Evolutionary conservation across 2,797 vertebrate species (phyloP), one percentile per base, ranked within the genome.

Genomic region (Anniella stebbinsi): DNA sequence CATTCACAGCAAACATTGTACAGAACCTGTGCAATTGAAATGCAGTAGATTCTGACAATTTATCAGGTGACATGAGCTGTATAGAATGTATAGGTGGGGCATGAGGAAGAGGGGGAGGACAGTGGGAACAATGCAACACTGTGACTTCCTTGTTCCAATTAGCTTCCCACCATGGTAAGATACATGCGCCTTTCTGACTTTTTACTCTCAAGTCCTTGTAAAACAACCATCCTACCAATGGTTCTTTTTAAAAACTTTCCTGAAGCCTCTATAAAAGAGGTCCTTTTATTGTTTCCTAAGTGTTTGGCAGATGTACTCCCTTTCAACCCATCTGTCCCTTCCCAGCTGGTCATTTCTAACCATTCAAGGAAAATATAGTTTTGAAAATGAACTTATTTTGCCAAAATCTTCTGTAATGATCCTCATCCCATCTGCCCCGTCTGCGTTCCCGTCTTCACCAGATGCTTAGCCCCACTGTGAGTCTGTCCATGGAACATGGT

Each of bases 341-440:
- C 82, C 86, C 94, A 95, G 90, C 87, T 94, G 88, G 60, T 95
- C 84, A 63, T 12, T 95, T 94, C 60, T 48, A 82, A 10, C 54
- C 84, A 90, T 25, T 92, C 93, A 87, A 91, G 70, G 9, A 36
- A 87, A 36, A 87, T 91, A 87, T 91, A 85, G 45, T 85, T 87
- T 92, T 94, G 82, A 78, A 92, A 94, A 93, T 84, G 90, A 93
- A 89, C 60, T 76, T 51, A 84, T 84, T 77, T 60, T 93, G 91
- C 91, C 95, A 94, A 25, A 87, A 93, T 89, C 92, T 92, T 73
- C 87, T 84, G 83, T 89, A 0, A 90, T 91, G 51, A 93, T 90
- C n/a, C 45, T 93, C 36, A 33, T 11, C 45, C 86, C 92, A 91
- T 92, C 91, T 94, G 80, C 63, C 90, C 84, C 72, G 86, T 83